Percentiles rank a stretch among this genome's conserved stretches.
Evolutionary conservation across 2,797 vertebrate species (phyloP).

Genomic region (Cyclopterus lumpus): DNA sequence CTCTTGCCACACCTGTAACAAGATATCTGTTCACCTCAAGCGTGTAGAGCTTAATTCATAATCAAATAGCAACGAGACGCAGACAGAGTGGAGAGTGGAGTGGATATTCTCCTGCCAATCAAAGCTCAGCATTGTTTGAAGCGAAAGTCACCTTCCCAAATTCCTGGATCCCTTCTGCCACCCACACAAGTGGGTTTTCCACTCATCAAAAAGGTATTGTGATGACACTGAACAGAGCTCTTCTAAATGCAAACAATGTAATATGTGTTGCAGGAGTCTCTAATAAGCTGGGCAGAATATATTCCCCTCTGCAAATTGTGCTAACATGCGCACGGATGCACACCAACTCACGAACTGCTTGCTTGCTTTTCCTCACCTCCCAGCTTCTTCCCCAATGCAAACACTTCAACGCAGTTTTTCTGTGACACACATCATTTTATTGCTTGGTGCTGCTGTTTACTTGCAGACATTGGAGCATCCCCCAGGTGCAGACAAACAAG

Average conservation of each 20-base stretch:
- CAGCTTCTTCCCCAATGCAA: not conserved
- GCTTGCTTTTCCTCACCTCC: slow-evolving; percentile 11
- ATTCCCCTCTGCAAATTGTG: slow-evolving; percentile 26
- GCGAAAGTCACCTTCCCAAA: slow-evolving; percentile 65
- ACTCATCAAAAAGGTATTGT: slow-evolving; percentile 48
- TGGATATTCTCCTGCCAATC: slow-evolving; percentile 57
- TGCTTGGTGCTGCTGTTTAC: slow-evolving; percentile 2
- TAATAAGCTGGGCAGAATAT: slow-evolving; percentile 45
- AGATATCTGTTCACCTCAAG: slow-evolving; percentile 48
- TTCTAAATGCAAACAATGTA: slow-evolving; percentile 43
- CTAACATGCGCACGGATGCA: slow-evolving; percentile 10
- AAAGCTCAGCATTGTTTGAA: slow-evolving; percentile 45
- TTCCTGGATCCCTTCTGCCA: slow-evolving; percentile 31
- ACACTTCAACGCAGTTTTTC: not conserved
- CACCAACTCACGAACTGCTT: slow-evolving; percentile 18
- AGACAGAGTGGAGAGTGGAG: slow-evolving; percentile 25
- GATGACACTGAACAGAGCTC: slow-evolving; percentile 34
- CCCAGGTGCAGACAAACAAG: not conserved
- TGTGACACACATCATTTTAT: not conserved
- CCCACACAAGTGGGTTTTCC: slow-evolving; percentile 52
- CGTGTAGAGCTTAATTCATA: slow-evolving; percentile 52
- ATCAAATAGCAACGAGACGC: slow-evolving; percentile 53
- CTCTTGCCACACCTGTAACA: slow-evolving; percentile 48
- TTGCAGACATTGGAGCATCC: not conserved
- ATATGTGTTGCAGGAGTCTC: slow-evolving; percentile 42